Evolutionary conservation across 1,140 invertebrate species (phyloP), one percentile per base, ranked within the genome.

Genomic region (Aplysia californica): DNA sequence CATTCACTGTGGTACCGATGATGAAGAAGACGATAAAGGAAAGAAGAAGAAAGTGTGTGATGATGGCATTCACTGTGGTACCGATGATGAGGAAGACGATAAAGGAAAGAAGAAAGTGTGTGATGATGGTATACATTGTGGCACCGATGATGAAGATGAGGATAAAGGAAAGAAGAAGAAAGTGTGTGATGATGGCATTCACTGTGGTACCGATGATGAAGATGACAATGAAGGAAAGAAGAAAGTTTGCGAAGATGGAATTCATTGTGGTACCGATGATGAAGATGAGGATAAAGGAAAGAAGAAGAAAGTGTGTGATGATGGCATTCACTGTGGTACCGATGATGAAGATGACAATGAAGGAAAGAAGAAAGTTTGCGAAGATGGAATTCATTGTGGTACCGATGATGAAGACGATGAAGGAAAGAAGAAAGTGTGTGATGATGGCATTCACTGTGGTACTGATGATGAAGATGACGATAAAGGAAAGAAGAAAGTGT

Each of bases 281-380:
- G 74, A 80, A 68, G 78, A 80, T 77, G 78, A 80, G 50, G 69
- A 55, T 15, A 70, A 75, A 39, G 44, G 5, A 33, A 23, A n/a
- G 26, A 79, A 33, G 33, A 79, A 76, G 41, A 50, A 35, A 35
- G 68, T 72, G 21, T 79, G 78, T 56, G 67, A 71, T 67, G 79
- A 80, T 80, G 79, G 79, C 41, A 72, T 78, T 64, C 76, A 78
- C 31, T 80, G 79, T 78, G 79, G 79, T 1, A 80, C 79, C 36
- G 79, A 80, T 50, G 76, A 80, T 61, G 75, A 76, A 69, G 75
- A 70, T 44, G 50, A 76, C 35, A 67, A 29, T 31, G 1, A 15
- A 39, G 4, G 10, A 29, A n/a, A 0, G 18, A 68, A 56, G 38
- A 75, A 67, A 29, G 58, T 66, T 26, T 79, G 73, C 71, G 66